Percentiles rank a stretch among this genome's conserved stretches.
Conservation (phyloP, 1,140 invertebrate genomes). For the Nephila pilipes region DNA sequence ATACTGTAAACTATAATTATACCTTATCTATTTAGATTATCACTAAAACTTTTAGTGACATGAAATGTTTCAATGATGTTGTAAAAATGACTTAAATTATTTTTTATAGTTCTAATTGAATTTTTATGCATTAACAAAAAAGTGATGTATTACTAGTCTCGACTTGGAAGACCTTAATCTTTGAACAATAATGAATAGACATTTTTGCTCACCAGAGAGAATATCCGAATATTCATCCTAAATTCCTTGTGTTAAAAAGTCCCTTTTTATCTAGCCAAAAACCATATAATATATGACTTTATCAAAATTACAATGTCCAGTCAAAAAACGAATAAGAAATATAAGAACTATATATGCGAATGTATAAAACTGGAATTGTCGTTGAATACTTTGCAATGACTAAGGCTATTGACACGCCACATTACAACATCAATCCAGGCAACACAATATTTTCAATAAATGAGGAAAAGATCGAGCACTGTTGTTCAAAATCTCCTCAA, state of each 20-base stretch:
- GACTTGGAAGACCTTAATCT: slow-evolving; percentile 22
- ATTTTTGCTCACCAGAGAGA: slow-evolving; percentile 10
- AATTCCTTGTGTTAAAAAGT: slow-evolving; percentile 40
- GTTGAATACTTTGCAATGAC: slow-evolving; percentile 76
- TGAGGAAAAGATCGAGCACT: neutral
- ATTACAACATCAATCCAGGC: slow-evolving; percentile 66
- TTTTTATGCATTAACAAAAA: neutral
- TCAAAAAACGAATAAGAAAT: slow-evolving; percentile 74
- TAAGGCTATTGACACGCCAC: slow-evolving; percentile 70
- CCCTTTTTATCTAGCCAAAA: neutral
- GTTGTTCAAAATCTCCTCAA: neutral
- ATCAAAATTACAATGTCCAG: slow-evolving; percentile 71
- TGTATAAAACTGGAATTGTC: slow-evolving; percentile 73
- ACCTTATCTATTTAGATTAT: too few relatives aligned
- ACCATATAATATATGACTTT: slow-evolving; percentile 69
- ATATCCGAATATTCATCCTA: slow-evolving; percentile 2
- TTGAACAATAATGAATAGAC: slow-evolving; percentile 14
- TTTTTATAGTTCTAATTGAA: too few relatives aligned
- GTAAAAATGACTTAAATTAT: too few relatives aligned
- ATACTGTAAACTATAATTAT: too few relatives aligned
- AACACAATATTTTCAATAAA: slow-evolving; percentile 30
- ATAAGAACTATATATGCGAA: slow-evolving; percentile 68
- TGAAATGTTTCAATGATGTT: too few relatives aligned
- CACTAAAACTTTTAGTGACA: too few relatives aligned
- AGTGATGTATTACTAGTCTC: neutral